A percentile compares a stretch with the other conserved stretches of the same genome.
Conservation (phyloP, 2,113 vertebrate species). For the Chloroceryle aenea region DNA sequence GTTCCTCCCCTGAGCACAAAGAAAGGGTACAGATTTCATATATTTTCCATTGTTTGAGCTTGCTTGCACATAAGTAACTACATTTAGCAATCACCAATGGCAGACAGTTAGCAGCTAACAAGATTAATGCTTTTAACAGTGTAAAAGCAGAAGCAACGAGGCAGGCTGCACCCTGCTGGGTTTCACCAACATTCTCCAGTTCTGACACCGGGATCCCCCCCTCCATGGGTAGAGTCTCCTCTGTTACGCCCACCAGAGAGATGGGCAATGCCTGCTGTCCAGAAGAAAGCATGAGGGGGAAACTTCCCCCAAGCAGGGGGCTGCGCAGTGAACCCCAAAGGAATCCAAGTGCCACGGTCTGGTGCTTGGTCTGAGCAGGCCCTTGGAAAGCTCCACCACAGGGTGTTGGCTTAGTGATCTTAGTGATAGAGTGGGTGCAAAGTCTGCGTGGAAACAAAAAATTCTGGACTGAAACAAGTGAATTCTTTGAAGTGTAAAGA, state of each 20-base stretch:
- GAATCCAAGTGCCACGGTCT: background rate
- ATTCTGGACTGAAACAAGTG: background rate
- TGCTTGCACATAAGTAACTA: background rate
- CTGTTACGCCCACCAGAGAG: accelerated
- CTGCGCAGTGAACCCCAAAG: background rate
- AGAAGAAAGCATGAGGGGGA: background rate
- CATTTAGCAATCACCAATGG: background rate
- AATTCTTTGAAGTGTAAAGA: background rate
- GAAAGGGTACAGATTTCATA: constrained; percentile 6
- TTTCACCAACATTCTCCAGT: background rate
- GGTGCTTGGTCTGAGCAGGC: background rate
- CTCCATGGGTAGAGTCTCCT: background rate
- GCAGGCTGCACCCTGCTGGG: background rate
- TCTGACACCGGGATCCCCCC: background rate
- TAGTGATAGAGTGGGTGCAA: background rate
- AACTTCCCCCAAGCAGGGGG: background rate
- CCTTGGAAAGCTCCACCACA: background rate
- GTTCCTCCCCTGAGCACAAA: constrained; percentile 24
- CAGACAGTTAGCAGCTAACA: background rate
- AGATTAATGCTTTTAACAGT: background rate
- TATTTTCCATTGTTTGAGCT: constrained; percentile 45
- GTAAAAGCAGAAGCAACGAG: background rate
- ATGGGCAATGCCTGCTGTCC: background rate
- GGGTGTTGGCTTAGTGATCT: background rate
- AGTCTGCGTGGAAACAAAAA: background rate